Evolutionary conservation across 30 jellyfish, hydroid and myxozoan genomes (phyloP), one percentile per base, ranked within the genome.

Genomic region (Chironex yamaguchii): DNA sequence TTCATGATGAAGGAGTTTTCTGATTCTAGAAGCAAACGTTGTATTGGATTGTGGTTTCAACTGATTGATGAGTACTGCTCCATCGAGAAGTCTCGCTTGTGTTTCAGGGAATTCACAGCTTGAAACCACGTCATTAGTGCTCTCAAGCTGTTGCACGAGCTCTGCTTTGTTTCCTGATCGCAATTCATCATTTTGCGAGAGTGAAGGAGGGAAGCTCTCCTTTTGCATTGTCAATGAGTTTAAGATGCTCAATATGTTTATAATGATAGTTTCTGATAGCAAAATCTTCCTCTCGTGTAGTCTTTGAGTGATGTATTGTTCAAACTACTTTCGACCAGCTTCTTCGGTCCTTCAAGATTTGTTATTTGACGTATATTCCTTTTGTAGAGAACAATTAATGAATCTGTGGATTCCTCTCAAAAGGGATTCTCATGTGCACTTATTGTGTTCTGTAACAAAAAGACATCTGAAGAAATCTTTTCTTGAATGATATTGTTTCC

Each of bases 241-340:
- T 20, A 71, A 85, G 21, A 85, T 52, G 71, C 49, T 69, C 50
- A 85, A 58, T 52, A 71, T 85, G 63, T 85, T 85, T 36, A 76
- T 75, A 11, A 50, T 51, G 84, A 70, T 85, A 3, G 90, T 62
- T 42, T 85, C 91, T 22, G 82, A 50, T 33, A 85, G 66, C 23
- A 87, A 74, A 58, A 71, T 79, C 31, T 58, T 54, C 50, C 62
- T 33, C 36, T 73, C 63, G n/a, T n/a, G n/a, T n/a, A n/a, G n/a
- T n/a, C n/a, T n/a, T 29, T 71, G 28, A 32, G 71, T 42, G 53
- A 75, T 36, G 74, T 4, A 85, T 35, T 34, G 66, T 73, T 54
- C 30, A 54, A 85, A 85, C 53, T 73, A 90, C 62, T 85, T 35
- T 52, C 42, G 71, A 84, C 94, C 94, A 33, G 35, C 84, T 34